Evolutionary conservation across 2,888 invertebrate genomes (phyloP).

Genomic region (Parelbella ahira): DNA sequence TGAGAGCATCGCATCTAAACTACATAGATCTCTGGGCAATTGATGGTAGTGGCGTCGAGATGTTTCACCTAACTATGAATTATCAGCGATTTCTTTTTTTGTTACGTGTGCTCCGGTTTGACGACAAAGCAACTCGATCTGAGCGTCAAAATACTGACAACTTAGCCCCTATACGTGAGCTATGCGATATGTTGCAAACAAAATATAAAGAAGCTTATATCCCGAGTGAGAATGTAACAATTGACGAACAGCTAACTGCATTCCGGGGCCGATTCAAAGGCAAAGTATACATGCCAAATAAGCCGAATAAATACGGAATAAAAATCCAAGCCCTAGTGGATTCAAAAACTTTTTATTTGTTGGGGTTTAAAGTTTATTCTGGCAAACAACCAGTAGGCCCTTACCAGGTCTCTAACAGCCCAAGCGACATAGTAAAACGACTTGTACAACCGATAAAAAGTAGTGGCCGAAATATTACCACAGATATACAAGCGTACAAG

Average conservation of each 20-base stretch:
- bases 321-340: constrained; percentile 17
- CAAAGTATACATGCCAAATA: constrained; percentile 9
- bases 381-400: constrained; percentile 9
- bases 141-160: constrained; percentile 22
- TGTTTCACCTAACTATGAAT: constrained; percentile 27
- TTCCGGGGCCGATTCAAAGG: constrained; percentile 2
- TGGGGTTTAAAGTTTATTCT: constrained; percentile 15
- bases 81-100: constrained; percentile 25
- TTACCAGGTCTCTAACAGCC: background rate
- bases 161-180: constrained; percentile 24
- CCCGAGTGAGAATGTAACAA: constrained; percentile 22
- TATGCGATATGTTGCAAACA: too few species aligned
- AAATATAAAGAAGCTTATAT: too few species aligned
- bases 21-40: constrained; percentile 24
- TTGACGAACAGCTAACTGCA: constrained; percentile 14
- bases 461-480: constrained; percentile 17
- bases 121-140: constrained; percentile 18
- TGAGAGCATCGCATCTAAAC: constrained; percentile 20
- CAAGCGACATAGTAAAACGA: background rate
- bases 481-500: constrained; percentile 23
- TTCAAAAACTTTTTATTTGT: constrained; percentile 8
- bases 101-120: constrained; percentile 22
- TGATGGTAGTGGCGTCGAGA: constrained; percentile 27
- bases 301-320: constrained; percentile 18
- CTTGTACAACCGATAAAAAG: constrained; percentile 1